These are phyloP conservation scores for Lepidocyrtinus sp. DNA, from an alignment of 2,888 invertebrate genomes.

Conservation along the genomic window DNA sequence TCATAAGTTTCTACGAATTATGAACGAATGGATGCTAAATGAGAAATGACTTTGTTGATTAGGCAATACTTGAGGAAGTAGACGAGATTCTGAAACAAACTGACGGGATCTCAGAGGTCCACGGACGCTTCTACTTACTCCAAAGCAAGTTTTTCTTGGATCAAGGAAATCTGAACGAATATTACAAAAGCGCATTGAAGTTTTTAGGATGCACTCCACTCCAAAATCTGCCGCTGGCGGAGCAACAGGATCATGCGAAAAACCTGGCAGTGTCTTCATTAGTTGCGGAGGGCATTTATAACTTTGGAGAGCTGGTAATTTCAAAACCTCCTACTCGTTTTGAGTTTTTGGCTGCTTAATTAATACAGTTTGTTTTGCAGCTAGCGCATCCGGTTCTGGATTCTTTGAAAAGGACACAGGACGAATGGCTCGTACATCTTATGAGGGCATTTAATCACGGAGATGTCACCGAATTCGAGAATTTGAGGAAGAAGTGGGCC, in stretches of 20 bases:
- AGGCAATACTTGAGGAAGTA: slow-evolving; percentile 88
- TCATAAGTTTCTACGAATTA: too few species aligned
- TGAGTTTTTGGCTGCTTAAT: background rate
- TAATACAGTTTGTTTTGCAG: slow-evolving; percentile 73
- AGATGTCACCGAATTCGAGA: slow-evolving; percentile 83
- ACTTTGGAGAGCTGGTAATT: slow-evolving; percentile 91
- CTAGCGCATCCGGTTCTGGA: slow-evolving; percentile 95
- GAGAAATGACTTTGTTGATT: too few species aligned
- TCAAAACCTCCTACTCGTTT: background rate
- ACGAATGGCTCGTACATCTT: slow-evolving; percentile 90
- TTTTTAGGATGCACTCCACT: slow-evolving; percentile 84
- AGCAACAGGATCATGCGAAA: slow-evolving; percentile 86
- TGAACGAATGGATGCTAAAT: too few species aligned
- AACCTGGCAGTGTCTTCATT: slow-evolving; percentile 94
- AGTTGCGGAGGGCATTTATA: slow-evolving; percentile 95
- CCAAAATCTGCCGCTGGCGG: slow-evolving; percentile 78
- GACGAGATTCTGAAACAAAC: slow-evolving; percentile 88
- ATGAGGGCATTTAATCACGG: slow-evolving; percentile 90
- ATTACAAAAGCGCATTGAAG: slow-evolving; percentile 94
- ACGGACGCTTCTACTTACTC: slow-evolving; percentile 93
- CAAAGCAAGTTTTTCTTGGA: slow-evolving; percentile 93
- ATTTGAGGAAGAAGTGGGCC: slow-evolving; percentile 82
- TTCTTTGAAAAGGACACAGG: slow-evolving; percentile 84
- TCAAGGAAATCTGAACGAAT: slow-evolving; percentile 92
- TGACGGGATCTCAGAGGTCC: slow-evolving; percentile 93